Percentiles rank a stretch among this genome's conserved stretches.
Conservation (phyloP, 1,140 invertebrate genomes). For the Coelopa frigida region DNA sequence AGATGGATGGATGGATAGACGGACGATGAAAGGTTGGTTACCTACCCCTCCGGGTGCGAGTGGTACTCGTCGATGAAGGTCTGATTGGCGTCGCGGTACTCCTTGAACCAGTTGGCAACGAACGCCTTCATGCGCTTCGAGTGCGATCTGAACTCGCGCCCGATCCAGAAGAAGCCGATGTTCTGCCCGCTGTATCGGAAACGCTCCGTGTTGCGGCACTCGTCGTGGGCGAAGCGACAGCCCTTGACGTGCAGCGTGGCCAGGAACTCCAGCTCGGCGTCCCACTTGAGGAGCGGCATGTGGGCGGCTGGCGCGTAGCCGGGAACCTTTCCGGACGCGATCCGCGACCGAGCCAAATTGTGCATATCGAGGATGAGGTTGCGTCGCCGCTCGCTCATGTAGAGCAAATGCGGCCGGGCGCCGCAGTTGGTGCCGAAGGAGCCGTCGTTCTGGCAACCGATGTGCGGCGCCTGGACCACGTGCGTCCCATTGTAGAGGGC, state of each 20-base stretch:
- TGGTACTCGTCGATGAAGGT: constrained; percentile 28
- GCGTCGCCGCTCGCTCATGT: constrained; percentile 32
- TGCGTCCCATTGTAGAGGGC: constrained; percentile 34
- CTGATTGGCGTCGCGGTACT: constrained; percentile 35
- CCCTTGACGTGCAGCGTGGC: constrained; percentile 31
- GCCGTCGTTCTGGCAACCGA: constrained; percentile 30
- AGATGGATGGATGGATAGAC: too few relatives aligned
- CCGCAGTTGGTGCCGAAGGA: constrained; percentile 24
- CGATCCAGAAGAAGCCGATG: constrained; percentile 39
- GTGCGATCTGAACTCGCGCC: constrained; percentile 35
- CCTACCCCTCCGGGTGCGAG: constrained; percentile 33
- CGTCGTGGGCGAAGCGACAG: constrained; percentile 34
- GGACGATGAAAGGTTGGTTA: too few relatives aligned
- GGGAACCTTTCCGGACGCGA: constrained; percentile 24
- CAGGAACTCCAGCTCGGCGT: constrained; percentile 32
- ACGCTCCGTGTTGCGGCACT: constrained; percentile 31
- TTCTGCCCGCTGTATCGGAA: constrained; percentile 35
- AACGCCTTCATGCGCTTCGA: constrained; percentile 36
- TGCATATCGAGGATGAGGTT: constrained; percentile 35
- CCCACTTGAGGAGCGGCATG: constrained; percentile 38
- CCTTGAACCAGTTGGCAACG: constrained; percentile 36
- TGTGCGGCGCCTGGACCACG: constrained; percentile 22
- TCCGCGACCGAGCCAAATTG: constrained; percentile 30
- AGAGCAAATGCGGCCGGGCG: constrained; percentile 24
- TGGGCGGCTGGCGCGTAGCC: constrained; percentile 26